Percentiles rank a stretch among this genome's conserved stretches.
These are phyloP conservation scores for Zeus faber DNA, from an alignment of 2,113 vertebrate genomes.

Conservation along the genomic window DNA sequence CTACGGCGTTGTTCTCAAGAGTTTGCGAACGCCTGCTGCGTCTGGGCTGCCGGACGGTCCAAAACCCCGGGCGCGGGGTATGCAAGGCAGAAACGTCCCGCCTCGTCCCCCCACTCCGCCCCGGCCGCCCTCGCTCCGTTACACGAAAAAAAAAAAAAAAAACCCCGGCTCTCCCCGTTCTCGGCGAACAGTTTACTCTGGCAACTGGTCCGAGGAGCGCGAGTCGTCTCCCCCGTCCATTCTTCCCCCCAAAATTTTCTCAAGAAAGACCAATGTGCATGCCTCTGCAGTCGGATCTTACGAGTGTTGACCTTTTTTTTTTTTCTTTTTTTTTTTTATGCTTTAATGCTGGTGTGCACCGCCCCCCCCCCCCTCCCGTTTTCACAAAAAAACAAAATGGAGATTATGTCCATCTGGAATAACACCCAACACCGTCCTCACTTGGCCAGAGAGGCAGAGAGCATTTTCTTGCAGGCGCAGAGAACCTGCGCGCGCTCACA, in stretches of 20 bases:
- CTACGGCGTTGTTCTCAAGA: no score
- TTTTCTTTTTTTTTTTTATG: constrained; percentile 51
- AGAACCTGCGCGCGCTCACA: neutral
- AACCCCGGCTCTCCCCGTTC: constrained; percentile 19
- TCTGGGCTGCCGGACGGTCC: no score
- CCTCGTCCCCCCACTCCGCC: constrained; percentile 10
- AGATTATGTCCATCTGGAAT: constrained; percentile 63
- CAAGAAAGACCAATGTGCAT: constrained; percentile 45
- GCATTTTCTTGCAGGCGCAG: constrained; percentile 43
- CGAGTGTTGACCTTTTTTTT: constrained; percentile 44
- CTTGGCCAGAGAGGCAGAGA: constrained; percentile 45
- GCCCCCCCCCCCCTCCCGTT: constrained; percentile 29
- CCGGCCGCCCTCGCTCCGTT: constrained; percentile 25
- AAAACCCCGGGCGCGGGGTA: no score
- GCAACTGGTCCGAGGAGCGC: constrained; percentile 21
- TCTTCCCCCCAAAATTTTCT: constrained; percentile 35
- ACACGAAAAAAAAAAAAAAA: no score
- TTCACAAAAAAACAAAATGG: constrained; percentile 39
- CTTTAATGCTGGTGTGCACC: constrained; percentile 44
- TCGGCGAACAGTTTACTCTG: constrained; percentile 47
- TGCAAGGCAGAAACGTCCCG: no score
- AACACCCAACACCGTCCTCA: constrained; percentile 50
- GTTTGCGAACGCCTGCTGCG: no score
- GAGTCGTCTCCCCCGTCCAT: constrained; percentile 19
- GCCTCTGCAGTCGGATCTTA: constrained; percentile 41